Evolutionary conservation across 2,888 invertebrate species (phyloP), one percentile per base, ranked within the genome.

Genomic region (Lithosia quadra): DNA sequence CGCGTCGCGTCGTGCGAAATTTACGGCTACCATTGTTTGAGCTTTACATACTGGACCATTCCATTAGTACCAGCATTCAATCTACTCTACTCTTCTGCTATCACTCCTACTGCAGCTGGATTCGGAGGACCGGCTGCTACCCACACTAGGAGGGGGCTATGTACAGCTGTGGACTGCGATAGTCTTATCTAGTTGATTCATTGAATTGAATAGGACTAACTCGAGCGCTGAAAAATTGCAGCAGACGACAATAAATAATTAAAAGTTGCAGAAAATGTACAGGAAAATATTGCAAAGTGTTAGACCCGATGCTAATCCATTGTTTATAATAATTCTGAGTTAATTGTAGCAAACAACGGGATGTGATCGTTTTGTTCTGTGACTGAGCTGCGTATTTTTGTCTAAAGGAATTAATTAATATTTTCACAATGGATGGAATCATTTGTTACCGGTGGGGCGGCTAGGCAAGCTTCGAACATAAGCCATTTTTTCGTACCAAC

Each of bases 361-460:
- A 78, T 79, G 81, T 79, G 79, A 83, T 80, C 81, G 80, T 78
- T 84, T 75, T 70, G 77, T 75, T 78, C 75, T 71, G 78, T 62
- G 67, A 70, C 65, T 18, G 73, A 76, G 70, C 74, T 69, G 68
- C 71, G 77, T 84, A 86, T 84, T 86, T 86, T 85, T 81, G 84
- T 76, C 65, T 73, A 76, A 76, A 78, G 81, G 80, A 89, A 88
- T 88, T 88, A 90, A 90, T 90, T 90, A 90, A 86, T 89, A 90
- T 87, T 90, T 89, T 86, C 86, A 86, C 86, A 89, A 88, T 85
- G 84, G 79, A 76, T 71, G 75, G 84, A 86, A 86, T 88, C 90
- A 89, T 89, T 90, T 88, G 86, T 89, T 88, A 88, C 84, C 79
- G 81, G 81, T 76, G 76, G 11, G 18, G 36, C 3, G 62, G 24